phyloP scores from a whole-genome alignment of 2,888 invertebrate species.

The Eurois occulta region DNA sequence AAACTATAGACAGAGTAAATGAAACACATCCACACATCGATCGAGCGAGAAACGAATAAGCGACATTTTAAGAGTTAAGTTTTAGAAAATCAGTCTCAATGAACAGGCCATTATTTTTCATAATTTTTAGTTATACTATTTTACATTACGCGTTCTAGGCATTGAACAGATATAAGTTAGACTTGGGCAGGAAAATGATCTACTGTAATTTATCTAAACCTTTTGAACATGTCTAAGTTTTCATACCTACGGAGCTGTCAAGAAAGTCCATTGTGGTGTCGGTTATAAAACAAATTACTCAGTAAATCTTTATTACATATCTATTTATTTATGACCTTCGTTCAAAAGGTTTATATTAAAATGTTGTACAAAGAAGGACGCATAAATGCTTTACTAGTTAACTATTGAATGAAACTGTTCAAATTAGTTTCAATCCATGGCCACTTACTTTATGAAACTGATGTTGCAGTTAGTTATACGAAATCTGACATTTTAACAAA shows the following conservation, averaged over 20 bases:
- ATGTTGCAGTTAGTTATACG: slow-evolving; percentile 57
- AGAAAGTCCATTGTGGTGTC: neutral
- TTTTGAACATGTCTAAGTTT: slow-evolving; percentile 44
- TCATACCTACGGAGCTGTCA: neutral
- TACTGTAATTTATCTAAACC: slow-evolving; percentile 27
- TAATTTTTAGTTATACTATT: slow-evolving; percentile 80
- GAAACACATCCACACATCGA: slow-evolving; percentile 67
- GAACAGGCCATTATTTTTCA: slow-evolving; percentile 88
- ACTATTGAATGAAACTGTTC: slow-evolving; percentile 26
- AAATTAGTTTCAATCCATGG: slow-evolving; percentile 47
- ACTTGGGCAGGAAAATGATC: slow-evolving; percentile 43
- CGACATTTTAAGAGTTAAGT: slow-evolving; percentile 81
- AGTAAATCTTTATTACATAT: neutral
- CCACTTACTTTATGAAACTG: slow-evolving; percentile 58
- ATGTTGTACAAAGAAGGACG: slow-evolving; percentile 34
- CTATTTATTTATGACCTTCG: slow-evolving; percentile 1
- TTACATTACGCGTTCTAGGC: slow-evolving; percentile 74
- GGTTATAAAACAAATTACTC: slow-evolving; percentile 9
- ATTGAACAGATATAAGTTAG: slow-evolving; percentile 62
- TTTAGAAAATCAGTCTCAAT: slow-evolving; percentile 90
- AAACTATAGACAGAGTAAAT: slow-evolving; percentile 61
- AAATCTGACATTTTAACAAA: slow-evolving; percentile 49
- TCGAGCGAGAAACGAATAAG: slow-evolving; percentile 73
- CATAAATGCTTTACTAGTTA: slow-evolving; percentile 35
- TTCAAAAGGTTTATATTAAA: slow-evolving; percentile 42